Percentiles rank a stretch among this genome's conserved stretches.
Conservation (phyloP, 2,888 invertebrate species). For the Eupithecia subumbrata region DNA sequence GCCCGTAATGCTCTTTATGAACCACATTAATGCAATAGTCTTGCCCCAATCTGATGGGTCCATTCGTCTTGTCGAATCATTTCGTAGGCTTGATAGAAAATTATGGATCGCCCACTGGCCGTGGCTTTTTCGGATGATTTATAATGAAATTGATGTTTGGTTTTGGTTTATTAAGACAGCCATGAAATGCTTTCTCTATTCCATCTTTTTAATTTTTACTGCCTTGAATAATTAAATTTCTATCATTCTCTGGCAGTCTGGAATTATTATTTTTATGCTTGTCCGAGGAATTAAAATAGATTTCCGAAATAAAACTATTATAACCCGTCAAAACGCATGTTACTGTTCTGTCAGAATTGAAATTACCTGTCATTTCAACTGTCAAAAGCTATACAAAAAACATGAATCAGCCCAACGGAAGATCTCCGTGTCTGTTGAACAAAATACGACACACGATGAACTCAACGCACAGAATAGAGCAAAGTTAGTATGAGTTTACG, state of each 20-base stretch:
- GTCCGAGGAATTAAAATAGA: slow-evolving; percentile 10
- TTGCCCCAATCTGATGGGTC: slow-evolving; percentile 31
- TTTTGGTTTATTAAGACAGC: slow-evolving; percentile 32
- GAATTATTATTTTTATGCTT: slow-evolving; percentile 6
- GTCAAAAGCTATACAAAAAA: slow-evolving; percentile 41
- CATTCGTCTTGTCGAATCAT: slow-evolving; percentile 59
- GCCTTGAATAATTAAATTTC: background rate
- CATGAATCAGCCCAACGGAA: slow-evolving; percentile 42
- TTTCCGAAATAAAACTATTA: slow-evolving; percentile 12
- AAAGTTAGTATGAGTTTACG: slow-evolving; percentile 20
- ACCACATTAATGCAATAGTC: slow-evolving; percentile 59
- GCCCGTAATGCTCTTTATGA: slow-evolving; percentile 71
- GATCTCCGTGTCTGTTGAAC: slow-evolving; percentile 40
- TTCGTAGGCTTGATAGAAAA: slow-evolving; percentile 47
- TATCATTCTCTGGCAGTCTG: background rate
- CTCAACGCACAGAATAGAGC: slow-evolving; percentile 20
- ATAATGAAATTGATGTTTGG: slow-evolving; percentile 40
- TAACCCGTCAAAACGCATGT: slow-evolving; percentile 23
- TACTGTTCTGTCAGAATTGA: slow-evolving; percentile 41
- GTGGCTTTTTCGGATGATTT: slow-evolving; percentile 38
- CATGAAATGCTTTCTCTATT: background rate
- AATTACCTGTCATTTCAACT: slow-evolving; percentile 46
- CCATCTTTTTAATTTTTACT: background rate
- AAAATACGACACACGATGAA: slow-evolving; percentile 43
- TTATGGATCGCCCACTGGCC: slow-evolving; percentile 45